Percentiles rank a stretch among this genome's conserved stretches.
Evolutionary conservation across 2,888 invertebrate species (phyloP).

Genomic region (Blastobasis adustella): DNA sequence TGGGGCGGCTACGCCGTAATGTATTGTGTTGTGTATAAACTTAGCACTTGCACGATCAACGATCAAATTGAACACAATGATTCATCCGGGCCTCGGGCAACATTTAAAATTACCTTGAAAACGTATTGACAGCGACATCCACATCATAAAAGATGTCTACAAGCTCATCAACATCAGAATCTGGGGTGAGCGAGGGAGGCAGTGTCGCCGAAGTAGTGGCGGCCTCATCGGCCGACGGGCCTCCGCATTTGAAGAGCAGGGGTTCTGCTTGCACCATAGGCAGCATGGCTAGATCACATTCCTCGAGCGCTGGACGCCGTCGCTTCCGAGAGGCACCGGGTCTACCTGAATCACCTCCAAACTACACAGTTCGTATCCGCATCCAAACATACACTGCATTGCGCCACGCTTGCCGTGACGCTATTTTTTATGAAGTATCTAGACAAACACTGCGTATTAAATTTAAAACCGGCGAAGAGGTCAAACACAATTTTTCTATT

Average conservation of each 20-base stretch:
- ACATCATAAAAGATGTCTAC: slow-evolving; percentile 69
- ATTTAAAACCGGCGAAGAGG: slow-evolving; percentile 19
- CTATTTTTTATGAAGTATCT: slow-evolving; percentile 42
- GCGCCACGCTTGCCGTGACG: slow-evolving; percentile 67
- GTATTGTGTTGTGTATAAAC: no score
- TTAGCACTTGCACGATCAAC: no score
- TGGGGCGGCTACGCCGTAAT: no score
- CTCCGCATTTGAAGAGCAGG: slow-evolving; percentile 57
- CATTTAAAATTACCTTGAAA: slow-evolving; percentile 47
- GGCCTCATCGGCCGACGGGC: slow-evolving; percentile 50
- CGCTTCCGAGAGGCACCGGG: slow-evolving; percentile 33
- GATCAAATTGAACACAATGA: no score
- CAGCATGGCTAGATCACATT: slow-evolving; percentile 59
- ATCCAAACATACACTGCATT: slow-evolving; percentile 71
- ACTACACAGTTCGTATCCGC: slow-evolving; percentile 58
- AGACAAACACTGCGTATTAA: slow-evolving; percentile 24
- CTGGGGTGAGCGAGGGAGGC: slow-evolving; percentile 64
- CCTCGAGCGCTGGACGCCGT: slow-evolving; percentile 42
- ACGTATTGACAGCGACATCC: slow-evolving; percentile 60
- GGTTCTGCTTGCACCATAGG: slow-evolving; percentile 67
- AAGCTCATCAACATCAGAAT: slow-evolving; percentile 63
- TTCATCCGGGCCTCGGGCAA: no score
- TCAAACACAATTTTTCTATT: slow-evolving; percentile 13
- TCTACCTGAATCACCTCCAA: slow-evolving; percentile 47
- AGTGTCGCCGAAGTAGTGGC: slow-evolving; percentile 55